These are phyloP conservation scores for Megaptera novaeangliae DNA, from an alignment of 2,113 vertebrate species.

Conservation along the genomic window DNA sequence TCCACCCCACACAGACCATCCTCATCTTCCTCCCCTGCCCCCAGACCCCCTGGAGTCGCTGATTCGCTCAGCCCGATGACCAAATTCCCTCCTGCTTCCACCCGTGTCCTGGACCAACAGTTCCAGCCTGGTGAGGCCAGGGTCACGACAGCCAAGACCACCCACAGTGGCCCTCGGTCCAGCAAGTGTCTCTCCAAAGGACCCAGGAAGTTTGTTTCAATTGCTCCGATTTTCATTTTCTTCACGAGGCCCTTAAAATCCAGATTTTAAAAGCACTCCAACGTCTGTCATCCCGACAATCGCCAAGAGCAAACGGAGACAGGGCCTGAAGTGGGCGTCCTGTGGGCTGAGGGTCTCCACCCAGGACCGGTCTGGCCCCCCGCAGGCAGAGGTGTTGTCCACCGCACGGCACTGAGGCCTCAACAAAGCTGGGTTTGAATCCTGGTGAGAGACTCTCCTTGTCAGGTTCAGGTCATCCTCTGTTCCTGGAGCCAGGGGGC, in stretches of 20 bases:
- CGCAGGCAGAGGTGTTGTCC: background rate
- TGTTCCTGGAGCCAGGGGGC: background rate
- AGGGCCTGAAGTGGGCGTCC: background rate
- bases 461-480: background rate
- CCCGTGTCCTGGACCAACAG: background rate
- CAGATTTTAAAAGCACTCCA: background rate
- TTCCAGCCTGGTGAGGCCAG: background rate
- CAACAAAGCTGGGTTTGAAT: background rate
- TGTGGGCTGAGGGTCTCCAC: background rate
- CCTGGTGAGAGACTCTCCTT: background rate
- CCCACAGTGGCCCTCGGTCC: background rate
- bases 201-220: background rate
- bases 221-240: background rate
- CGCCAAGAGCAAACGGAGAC: background rate
- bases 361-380: background rate
- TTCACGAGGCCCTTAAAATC: background rate
- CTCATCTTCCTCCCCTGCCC: background rate
- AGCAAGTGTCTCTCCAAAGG: background rate
- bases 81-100: background rate
- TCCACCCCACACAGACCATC: background rate
- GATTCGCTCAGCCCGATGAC: background rate
- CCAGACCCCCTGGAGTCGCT: background rate
- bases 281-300: background rate
- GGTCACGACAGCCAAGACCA: background rate
- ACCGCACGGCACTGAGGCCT: rapidly evolving